phyloP scores from a whole-genome alignment of 2,113 vertebrate species.

The Apeltes quadracus region DNA sequence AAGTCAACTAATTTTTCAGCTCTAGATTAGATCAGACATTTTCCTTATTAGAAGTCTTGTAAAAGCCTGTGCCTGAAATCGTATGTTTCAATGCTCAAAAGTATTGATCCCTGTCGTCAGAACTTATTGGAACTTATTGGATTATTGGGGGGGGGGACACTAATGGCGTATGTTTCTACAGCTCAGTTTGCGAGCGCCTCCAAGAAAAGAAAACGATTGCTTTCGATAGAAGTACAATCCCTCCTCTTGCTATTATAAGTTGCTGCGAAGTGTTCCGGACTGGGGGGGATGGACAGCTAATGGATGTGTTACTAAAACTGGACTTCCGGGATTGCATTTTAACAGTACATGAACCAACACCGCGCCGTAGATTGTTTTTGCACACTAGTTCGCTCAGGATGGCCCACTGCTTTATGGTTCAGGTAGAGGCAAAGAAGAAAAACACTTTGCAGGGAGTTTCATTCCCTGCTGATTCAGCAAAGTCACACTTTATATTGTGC shows the following conservation, averaged over 20 bases:
- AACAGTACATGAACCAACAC: neutral
- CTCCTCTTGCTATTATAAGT: neutral
- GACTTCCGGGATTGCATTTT: neutral
- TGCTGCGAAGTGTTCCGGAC: neutral
- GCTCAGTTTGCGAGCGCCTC: neutral
- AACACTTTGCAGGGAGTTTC: constrained; percentile 9
- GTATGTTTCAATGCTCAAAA: neutral
- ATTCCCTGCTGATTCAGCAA: constrained; percentile 18
- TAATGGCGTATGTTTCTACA: neutral
- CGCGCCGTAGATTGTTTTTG: neutral
- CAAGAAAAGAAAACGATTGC: neutral
- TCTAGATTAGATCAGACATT: neutral
- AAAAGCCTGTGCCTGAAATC: neutral
- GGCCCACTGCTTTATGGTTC: neutral
- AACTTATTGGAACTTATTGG: too few relatives aligned
- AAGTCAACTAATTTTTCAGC: neutral
- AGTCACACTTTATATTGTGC: constrained; percentile 20
- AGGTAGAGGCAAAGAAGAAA: constrained; percentile 7
- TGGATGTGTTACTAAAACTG: neutral
- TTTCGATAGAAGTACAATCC: neutral
- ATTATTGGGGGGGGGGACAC: too few relatives aligned
- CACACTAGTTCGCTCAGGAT: neutral
- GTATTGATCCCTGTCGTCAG: neutral
- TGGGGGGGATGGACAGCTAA: constrained; percentile 2
- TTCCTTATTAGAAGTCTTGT: neutral